Evolutionary conservation across 2,888 invertebrate species (phyloP).

Genomic region (Phymatocera aterrima): DNA sequence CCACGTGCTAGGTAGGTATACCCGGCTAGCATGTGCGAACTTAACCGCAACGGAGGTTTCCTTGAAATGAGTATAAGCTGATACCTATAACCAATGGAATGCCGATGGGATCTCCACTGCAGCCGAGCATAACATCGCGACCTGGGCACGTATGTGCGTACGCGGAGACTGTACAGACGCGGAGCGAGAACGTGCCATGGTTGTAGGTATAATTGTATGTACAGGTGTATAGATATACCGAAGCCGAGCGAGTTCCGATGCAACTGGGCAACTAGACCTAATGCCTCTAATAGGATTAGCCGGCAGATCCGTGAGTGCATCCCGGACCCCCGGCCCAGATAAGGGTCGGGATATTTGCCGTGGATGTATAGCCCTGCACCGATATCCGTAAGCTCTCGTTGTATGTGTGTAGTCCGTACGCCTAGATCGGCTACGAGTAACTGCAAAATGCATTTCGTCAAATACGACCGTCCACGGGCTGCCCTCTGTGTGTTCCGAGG

Average conservation of each 20-base stretch:
- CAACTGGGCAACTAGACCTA: slow-evolving; percentile 55
- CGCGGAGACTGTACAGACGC: too few relatives aligned
- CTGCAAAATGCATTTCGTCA: not conserved
- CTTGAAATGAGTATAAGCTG: too few relatives aligned
- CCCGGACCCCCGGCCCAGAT: slow-evolving; percentile 35
- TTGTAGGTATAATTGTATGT: too few relatives aligned
- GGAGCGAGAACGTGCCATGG: too few relatives aligned
- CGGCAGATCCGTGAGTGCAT: slow-evolving; percentile 61
- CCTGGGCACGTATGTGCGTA: too few relatives aligned
- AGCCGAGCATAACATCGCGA: too few relatives aligned
- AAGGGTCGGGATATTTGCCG: slow-evolving; percentile 54
- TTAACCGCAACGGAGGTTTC: not conserved
- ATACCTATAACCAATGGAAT: slow-evolving; percentile 19
- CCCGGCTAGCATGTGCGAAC: not conserved
- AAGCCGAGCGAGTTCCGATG: slow-evolving; percentile 32
- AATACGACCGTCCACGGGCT: too few relatives aligned
- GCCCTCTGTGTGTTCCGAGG: not conserved
- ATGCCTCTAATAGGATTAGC: slow-evolving; percentile 66
- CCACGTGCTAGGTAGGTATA: too few relatives aligned
- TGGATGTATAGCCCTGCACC: not conserved
- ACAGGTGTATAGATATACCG: not conserved
- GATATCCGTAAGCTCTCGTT: too few relatives aligned
- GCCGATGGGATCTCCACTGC: not conserved
- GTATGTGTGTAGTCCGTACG: too few relatives aligned
- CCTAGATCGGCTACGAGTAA: not conserved